phyloP scores from a whole-genome alignment of 2,888 invertebrate species.

The Epicampocera succincta region DNA sequence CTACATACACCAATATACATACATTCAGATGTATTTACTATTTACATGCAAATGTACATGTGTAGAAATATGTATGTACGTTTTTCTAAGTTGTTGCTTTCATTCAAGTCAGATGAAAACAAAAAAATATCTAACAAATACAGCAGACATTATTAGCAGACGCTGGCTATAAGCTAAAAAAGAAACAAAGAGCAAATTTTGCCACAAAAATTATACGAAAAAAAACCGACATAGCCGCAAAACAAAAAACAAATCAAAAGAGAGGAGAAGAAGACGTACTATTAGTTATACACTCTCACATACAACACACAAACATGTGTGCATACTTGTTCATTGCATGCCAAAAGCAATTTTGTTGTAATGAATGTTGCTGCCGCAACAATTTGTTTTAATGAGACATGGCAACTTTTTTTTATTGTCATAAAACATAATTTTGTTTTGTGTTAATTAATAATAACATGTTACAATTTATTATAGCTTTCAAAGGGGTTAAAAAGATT shows the following conservation, averaged over 20 bases:
- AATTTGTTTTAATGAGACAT: constrained; percentile 29
- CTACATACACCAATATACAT: no score
- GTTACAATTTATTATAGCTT: constrained; percentile 12
- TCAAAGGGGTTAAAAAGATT: neutral
- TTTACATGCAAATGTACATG: no score
- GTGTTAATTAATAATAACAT: constrained; percentile 31
- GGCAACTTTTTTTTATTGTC: constrained; percentile 14
- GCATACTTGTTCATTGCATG: constrained; percentile 45
- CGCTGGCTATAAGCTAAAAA: neutral
- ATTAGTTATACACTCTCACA: neutral
- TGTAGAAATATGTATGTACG: no score
- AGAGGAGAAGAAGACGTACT: neutral
- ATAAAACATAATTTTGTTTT: constrained; percentile 19
- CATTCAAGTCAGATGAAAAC: neutral
- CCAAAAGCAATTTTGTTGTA: constrained; percentile 34
- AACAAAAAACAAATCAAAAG: constrained; percentile 32
- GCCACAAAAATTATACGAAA: constrained; percentile 17
- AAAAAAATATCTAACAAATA: constrained; percentile 2
- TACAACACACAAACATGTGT: constrained; percentile 1
- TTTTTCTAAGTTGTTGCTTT: neutral
- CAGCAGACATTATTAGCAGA: constrained; percentile 11
- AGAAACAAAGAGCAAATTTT: constrained; percentile 8
- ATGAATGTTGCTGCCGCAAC: constrained; percentile 11
- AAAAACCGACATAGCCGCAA: constrained; percentile 17
- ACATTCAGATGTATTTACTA: no score